Percentiles rank a stretch among this genome's conserved stretches.
Conservation (phyloP, 2,797 vertebrate genomes). For the Nyctalus aviator region DNA sequence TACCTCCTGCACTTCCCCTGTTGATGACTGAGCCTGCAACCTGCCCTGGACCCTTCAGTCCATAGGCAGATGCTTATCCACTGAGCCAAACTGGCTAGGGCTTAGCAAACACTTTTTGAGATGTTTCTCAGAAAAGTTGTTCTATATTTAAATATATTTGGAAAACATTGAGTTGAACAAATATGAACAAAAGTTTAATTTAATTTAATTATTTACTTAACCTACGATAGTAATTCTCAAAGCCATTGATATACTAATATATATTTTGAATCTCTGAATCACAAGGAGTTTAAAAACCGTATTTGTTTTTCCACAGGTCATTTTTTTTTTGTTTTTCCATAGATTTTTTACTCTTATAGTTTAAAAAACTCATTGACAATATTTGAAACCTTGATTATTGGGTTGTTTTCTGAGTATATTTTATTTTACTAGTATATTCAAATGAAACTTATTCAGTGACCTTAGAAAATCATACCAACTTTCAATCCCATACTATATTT, state of each 20-base stretch:
- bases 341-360: not conserved
- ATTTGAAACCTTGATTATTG: not conserved
- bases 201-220: not conserved
- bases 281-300: not conserved
- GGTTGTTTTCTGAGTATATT: not conserved
- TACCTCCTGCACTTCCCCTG: too few species aligned
- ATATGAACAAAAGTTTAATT: not conserved
- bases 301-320: not conserved
- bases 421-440: conserved; percentile 26
- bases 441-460: not conserved
- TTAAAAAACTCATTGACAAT: not conserved
- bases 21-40: too few species aligned
- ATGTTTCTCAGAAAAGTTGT: not conserved
- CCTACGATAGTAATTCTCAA: not conserved
- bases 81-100: too few species aligned
- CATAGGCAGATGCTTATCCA: too few species aligned
- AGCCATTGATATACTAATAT: not conserved
- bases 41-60: too few species aligned
- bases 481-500: not conserved
- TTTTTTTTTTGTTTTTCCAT: not conserved
- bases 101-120: not conserved
- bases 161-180: not conserved
- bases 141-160: not conserved
- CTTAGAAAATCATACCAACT: conserved; percentile 3
- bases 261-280: not conserved